phyloP scores from a whole-genome alignment of 2,113 vertebrate genomes.

The Oreotragus oreotragus region DNA sequence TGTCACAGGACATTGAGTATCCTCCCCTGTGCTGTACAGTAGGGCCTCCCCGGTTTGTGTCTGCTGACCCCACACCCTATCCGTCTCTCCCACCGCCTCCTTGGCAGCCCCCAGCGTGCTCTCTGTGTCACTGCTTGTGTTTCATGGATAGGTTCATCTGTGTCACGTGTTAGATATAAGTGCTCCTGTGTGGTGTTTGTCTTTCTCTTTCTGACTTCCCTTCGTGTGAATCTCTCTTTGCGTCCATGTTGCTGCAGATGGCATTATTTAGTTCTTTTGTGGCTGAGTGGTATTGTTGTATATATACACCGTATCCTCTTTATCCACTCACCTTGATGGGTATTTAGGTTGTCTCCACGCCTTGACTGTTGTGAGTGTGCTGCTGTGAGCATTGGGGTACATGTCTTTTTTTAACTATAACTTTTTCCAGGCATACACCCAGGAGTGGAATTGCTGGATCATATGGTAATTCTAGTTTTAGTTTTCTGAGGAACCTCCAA shows the following conservation, averaged over 20 bases:
- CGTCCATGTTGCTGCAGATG: background rate
- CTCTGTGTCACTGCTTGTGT: background rate
- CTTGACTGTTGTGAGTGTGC: background rate
- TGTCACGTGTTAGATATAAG: background rate
- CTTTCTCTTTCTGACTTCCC: background rate
- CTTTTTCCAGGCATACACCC: background rate
- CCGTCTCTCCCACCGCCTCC: background rate
- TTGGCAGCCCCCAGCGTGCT: background rate
- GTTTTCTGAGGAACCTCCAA: background rate
- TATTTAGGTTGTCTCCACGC: background rate
- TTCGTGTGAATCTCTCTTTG: background rate
- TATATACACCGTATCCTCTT: background rate
- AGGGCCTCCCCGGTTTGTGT: background rate
- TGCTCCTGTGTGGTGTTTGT: background rate
- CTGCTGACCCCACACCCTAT: background rate
- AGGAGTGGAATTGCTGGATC: background rate
- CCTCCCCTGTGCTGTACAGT: background rate
- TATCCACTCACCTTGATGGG: background rate
- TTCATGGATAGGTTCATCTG: background rate
- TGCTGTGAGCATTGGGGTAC: background rate
- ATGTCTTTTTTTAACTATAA: background rate
- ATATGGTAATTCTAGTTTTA: background rate
- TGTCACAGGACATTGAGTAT: background rate
- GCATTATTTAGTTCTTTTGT: background rate
- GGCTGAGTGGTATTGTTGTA: background rate